These are phyloP conservation scores for Egretta garzetta DNA, from an alignment of 2,113 vertebrate genomes.

Conservation along the genomic window DNA sequence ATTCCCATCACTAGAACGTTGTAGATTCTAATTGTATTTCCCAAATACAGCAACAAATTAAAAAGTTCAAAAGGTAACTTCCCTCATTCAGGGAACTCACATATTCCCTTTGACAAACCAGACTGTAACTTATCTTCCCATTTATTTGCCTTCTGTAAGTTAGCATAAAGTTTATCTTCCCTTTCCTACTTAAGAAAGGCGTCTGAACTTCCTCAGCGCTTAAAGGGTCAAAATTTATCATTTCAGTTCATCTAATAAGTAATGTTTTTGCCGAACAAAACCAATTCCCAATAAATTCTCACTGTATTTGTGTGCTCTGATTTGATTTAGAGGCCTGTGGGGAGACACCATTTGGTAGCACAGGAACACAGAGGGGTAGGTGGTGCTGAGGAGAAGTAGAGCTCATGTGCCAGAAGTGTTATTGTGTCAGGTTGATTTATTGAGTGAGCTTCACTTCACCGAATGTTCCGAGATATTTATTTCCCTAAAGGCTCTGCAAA, in stretches of 20 bases:
- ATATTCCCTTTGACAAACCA: neutral
- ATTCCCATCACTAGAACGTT: neutral
- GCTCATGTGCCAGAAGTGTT: slow-evolving; percentile 99
- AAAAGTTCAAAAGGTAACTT: neutral
- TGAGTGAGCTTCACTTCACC: slow-evolving; percentile 99
- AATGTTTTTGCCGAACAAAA: slow-evolving; percentile 98
- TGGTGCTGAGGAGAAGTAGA: slow-evolving; percentile 88
- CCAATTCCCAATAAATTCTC: slow-evolving; percentile 99
- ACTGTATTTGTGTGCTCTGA: slow-evolving; percentile 96
- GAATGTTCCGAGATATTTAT: slow-evolving; percentile 99
- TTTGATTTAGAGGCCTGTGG: slow-evolving; percentile 99
- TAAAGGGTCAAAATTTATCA: slow-evolving; percentile 90
- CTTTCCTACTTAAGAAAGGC: slow-evolving; percentile 68
- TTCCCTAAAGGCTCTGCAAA: slow-evolving; percentile 99
- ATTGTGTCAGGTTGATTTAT: slow-evolving; percentile 99
- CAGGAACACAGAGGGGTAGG: slow-evolving; percentile 93
- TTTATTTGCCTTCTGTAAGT: neutral
- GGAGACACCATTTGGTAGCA: slow-evolving; percentile 99
- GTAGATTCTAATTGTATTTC: neutral
- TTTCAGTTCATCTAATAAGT: slow-evolving; percentile 95
- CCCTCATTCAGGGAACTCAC: neutral
- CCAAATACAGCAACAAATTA: neutral
- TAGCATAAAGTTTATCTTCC: neutral
- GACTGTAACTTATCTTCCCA: neutral
- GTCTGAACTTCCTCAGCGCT: slow-evolving; percentile 65